These are phyloP conservation scores for Pseudomugil tenellus DNA, from an alignment of 2,797 vertebrate species.

Conservation along the genomic window DNA sequence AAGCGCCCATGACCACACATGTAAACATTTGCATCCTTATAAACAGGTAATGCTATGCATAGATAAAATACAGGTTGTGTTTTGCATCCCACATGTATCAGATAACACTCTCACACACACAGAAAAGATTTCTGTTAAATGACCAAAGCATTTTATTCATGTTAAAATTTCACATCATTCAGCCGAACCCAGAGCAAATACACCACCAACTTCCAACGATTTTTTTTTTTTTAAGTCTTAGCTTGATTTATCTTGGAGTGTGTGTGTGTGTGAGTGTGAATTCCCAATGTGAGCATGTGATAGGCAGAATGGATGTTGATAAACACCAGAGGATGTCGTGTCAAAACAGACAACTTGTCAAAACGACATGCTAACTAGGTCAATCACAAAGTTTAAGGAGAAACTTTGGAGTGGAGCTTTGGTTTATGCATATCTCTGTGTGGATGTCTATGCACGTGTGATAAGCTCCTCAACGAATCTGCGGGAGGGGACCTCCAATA, in stretches of 20 bases:
- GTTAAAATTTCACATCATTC: conserved; percentile 39
- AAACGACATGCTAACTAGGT: conserved; percentile 82
- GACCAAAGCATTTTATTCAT: conserved; percentile 43
- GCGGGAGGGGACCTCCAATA: conserved; percentile 81
- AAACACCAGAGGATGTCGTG: conserved; percentile 83
- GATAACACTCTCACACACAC: conserved; percentile 9
- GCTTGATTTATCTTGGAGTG: conserved; percentile 64
- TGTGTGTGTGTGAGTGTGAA: conserved; percentile 34
- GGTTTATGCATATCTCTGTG: conserved; percentile 71
- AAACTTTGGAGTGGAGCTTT: conserved; percentile 82
- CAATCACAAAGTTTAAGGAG: conserved; percentile 84
- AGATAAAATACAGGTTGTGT: conserved; percentile 20
- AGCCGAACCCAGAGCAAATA: conserved; percentile 49
- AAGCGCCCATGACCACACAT: conserved; percentile 40
- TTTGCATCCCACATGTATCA: conserved; percentile 40
- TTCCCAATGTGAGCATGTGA: conserved; percentile 76
- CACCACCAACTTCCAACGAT: conserved; percentile 49
- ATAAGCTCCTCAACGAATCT: conserved; percentile 80
- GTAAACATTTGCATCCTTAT: conserved; percentile 30
- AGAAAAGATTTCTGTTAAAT: conserved; percentile 3
- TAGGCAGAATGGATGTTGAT: conserved; percentile 80
- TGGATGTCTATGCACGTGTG: conserved; percentile 61
- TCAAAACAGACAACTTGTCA: conserved; percentile 83
- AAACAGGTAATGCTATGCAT: conserved; percentile 9
- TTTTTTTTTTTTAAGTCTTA: conserved; percentile 40